Conservation (phyloP, 2,113 vertebrate genomes). For the Aphyosemion australe region DNA sequence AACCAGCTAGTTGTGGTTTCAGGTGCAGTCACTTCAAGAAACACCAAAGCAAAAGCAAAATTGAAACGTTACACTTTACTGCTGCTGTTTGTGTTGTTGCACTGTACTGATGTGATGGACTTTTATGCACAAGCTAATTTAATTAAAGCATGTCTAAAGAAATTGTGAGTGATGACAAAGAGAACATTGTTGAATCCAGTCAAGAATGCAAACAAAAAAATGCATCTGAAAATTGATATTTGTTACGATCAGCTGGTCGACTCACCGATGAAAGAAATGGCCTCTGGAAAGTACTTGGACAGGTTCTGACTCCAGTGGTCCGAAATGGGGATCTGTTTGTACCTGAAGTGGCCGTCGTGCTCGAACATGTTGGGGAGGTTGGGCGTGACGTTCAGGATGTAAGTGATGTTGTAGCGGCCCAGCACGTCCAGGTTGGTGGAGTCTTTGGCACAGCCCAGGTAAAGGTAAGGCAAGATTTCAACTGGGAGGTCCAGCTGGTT, state of each 20-base stretch:
- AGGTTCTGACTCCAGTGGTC: constrained; percentile 93
- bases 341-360: constrained; percentile 86
- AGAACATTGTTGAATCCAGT: too few relatives aligned
- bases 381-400: constrained; percentile 90
- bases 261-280: constrained; percentile 90
- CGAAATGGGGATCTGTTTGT: constrained; percentile 91
- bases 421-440: constrained; percentile 86
- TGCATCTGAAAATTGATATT: too few relatives aligned
- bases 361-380: constrained; percentile 91
- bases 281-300: constrained; percentile 90
- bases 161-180: too few relatives aligned
- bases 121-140: neutral
- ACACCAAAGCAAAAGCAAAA: constrained; percentile 39
- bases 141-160: too few relatives aligned
- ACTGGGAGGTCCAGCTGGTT: constrained; percentile 85
- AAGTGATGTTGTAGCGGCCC: constrained; percentile 85
- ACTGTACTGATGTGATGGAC: neutral
- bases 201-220: too few relatives aligned
- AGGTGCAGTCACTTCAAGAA: constrained; percentile 18
- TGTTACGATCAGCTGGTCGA: constrained; percentile 10
- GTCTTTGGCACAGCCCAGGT: constrained; percentile 88
- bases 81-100: neutral
- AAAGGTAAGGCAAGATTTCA: constrained; percentile 90
- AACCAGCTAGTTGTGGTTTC: constrained; percentile 58
- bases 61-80: neutral